Percentiles rank a stretch among this genome's conserved stretches.
These are phyloP conservation scores for Bombus confusus DNA, from an alignment of 1,140 invertebrate species.

Conservation along the genomic window DNA sequence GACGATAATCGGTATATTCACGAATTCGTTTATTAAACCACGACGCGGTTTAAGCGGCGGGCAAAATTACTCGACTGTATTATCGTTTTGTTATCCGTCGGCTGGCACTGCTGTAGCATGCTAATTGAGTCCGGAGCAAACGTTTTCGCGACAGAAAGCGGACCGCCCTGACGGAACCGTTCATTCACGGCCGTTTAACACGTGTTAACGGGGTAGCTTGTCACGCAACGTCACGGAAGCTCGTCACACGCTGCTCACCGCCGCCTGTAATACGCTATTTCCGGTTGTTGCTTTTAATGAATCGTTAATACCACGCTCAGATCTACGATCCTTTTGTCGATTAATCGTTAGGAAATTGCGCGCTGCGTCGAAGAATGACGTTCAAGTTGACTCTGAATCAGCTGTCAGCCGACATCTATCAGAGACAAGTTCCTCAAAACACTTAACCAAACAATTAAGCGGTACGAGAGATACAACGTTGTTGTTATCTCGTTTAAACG, in stretches of 20 bases:
- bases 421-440: too few species aligned
- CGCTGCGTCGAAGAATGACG: too few species aligned
- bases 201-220: slow-evolving; percentile 52
- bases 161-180: slow-evolving; percentile 13
- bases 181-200: slow-evolving; percentile 56
- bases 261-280: background rate
- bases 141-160: slow-evolving; percentile 50
- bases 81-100: slow-evolving; percentile 52
- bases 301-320: slow-evolving; percentile 2
- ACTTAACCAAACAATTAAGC: too few species aligned
- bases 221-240: slow-evolving; percentile 49
- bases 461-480: too few species aligned
- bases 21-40: slow-evolving; percentile 61
- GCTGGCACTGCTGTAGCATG: slow-evolving; percentile 30
- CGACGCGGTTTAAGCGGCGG: background rate
- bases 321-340: background rate
- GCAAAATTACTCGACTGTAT: slow-evolving; percentile 45
- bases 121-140: slow-evolving; percentile 46
- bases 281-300: background rate
- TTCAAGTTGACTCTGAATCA: too few species aligned
- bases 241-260: slow-evolving; percentile 20
- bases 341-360: too few species aligned
- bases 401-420: too few species aligned
- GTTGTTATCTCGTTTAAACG: too few species aligned
- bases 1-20: slow-evolving; percentile 11